Conservation (phyloP, 2,797 vertebrate genomes). For the Taeniopygia guttata region DNA sequence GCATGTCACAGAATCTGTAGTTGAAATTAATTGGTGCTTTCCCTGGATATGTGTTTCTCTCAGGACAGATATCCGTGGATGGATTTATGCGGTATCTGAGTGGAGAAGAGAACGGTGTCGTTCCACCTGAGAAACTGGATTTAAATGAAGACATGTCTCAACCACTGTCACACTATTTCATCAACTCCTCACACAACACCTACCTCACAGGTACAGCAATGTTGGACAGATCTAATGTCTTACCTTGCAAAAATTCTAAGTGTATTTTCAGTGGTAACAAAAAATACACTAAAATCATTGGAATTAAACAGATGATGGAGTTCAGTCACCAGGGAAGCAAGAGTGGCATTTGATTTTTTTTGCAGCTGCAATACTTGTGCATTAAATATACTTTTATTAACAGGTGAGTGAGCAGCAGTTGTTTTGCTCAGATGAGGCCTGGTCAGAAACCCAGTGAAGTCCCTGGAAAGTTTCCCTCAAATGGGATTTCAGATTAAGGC, state of each 20-base stretch:
- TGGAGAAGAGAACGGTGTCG: conserved; percentile 92
- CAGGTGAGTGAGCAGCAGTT: neutral
- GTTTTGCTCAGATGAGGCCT: neutral
- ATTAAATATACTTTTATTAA: neutral
- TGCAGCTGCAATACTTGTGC: neutral
- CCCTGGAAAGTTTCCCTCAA: neutral
- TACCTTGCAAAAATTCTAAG: neutral
- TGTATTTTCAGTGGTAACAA: neutral
- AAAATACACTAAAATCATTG: neutral
- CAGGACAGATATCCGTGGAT: conserved; percentile 96
- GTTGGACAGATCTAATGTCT: neutral
- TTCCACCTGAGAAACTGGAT: conserved; percentile 97
- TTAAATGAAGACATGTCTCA: conserved; percentile 97
- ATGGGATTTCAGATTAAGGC: neutral
- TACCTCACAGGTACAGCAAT: conserved; percentile 91
- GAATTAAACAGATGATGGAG: neutral
- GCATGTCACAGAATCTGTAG: neutral
- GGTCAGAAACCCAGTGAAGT: neutral
- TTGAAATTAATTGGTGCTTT: neutral
- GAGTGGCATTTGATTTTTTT: neutral
- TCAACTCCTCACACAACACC: conserved; percentile 99
- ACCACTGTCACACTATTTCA: conserved; percentile 97
- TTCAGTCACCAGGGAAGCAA: neutral
- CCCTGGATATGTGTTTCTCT: conserved; percentile 37
- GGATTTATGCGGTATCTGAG: conserved; percentile 91